These are phyloP conservation scores for Sclerodermus sp. DNA, from an alignment of 2,888 invertebrate genomes.

Conservation along the genomic window DNA sequence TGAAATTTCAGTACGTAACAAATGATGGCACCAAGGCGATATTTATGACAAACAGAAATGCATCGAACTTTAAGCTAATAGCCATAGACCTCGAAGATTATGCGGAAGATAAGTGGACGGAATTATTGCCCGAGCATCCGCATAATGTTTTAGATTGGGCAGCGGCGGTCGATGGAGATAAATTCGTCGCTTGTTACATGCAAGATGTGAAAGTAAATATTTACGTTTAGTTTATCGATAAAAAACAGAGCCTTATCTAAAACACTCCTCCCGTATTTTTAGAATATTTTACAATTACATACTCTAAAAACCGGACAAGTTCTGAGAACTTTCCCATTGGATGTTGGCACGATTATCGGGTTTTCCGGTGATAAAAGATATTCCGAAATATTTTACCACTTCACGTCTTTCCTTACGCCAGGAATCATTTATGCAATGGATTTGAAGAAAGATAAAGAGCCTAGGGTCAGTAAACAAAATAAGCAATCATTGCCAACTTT, in stretches of 20 bases:
- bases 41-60: conserved; percentile 90
- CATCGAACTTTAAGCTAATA: conserved; percentile 88
- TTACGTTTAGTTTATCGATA: conserved; percentile 19
- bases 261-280: too few relatives aligned
- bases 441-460: conserved; percentile 66
- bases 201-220: conserved; percentile 86
- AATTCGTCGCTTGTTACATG: conserved; percentile 85
- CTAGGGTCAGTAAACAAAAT: conserved; percentile 28
- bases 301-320: conserved; percentile 72
- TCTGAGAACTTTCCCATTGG: conserved; percentile 75
- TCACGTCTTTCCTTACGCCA: conserved; percentile 92
- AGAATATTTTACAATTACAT: conserved; percentile 85
- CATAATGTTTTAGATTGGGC: conserved; percentile 91
- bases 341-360: conserved; percentile 83
- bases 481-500: too few relatives aligned
- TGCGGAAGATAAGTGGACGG: conserved; percentile 77
- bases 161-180: conserved; percentile 79
- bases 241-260: not conserved
- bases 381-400: conserved; percentile 89
- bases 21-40: conserved; percentile 81
- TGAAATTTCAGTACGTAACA: conserved; percentile 73
- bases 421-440: conserved; percentile 85
- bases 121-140: conserved; percentile 80
- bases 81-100: conserved; percentile 77
- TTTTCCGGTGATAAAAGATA: conserved; percentile 84